These are phyloP conservation scores for Nestor notabilis DNA, from an alignment of 2,113 vertebrate genomes.

Conservation along the genomic window DNA sequence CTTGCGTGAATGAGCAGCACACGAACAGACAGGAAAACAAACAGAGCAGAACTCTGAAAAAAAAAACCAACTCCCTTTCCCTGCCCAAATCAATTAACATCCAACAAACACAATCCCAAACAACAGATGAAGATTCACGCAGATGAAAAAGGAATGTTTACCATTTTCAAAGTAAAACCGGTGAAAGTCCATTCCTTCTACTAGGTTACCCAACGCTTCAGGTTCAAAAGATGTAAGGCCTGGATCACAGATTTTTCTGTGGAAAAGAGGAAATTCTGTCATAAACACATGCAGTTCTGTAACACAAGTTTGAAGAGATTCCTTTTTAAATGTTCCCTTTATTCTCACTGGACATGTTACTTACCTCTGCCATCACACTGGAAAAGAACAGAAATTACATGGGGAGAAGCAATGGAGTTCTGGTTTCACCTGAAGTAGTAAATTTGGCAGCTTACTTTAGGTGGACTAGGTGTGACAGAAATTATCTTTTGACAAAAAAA, in stretches of 20 bases:
- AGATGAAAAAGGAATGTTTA: constrained; percentile 46
- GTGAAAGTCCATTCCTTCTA: constrained; percentile 97
- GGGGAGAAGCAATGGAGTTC: neutral
- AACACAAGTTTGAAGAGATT: neutral
- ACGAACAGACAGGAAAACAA: neutral
- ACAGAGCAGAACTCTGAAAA: neutral
- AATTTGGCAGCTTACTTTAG: neutral
- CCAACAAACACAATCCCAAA: neutral
- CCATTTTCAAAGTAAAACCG: constrained; percentile 98
- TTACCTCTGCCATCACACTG: neutral
- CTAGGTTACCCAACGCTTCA: constrained; percentile 95
- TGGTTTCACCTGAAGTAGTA: neutral
- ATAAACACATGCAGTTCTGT: neutral
- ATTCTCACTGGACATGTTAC: rapidly evolving
- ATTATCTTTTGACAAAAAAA: neutral
- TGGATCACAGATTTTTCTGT: constrained; percentile 96
- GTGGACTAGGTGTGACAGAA: neutral
- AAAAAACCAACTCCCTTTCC: neutral
- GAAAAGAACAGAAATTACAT: neutral
- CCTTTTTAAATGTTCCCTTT: neutral
- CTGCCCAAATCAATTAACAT: neutral
- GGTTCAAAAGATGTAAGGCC: constrained; percentile 96
- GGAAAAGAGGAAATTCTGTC: neutral
- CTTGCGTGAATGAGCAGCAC: neutral
- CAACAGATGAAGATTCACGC: neutral